Percentiles rank a stretch among this genome's conserved stretches.
Evolutionary conservation across 2,113 vertebrate species (phyloP).

Genomic region (Glareola pratincola): DNA sequence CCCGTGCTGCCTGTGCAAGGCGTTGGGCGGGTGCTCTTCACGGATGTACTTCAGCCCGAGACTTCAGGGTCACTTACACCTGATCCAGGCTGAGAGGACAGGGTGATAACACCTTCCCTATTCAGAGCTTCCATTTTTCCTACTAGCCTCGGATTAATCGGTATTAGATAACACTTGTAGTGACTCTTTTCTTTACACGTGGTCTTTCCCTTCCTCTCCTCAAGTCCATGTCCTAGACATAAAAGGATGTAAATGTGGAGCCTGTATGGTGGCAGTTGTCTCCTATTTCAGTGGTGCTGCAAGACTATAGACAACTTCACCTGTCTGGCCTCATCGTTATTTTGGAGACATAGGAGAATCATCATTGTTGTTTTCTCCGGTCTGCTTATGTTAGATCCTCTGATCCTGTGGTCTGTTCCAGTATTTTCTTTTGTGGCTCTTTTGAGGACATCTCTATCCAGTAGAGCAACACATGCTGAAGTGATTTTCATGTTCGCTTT

Average conservation of each 20-base stretch:
- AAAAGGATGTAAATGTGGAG: not conserved
- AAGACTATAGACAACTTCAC: not conserved
- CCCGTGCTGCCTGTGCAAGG: not conserved
- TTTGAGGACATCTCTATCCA: not conserved
- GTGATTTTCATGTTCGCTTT: not conserved
- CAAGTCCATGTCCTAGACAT: accelerated
- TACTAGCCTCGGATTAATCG: not conserved
- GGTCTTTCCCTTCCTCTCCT: not conserved
- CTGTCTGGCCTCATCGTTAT: not conserved
- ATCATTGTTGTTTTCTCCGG: not conserved
- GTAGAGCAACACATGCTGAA: not conserved
- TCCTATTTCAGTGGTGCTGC: not conserved
- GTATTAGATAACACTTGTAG: not conserved
- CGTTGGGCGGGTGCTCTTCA: not conserved
- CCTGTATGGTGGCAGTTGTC: not conserved
- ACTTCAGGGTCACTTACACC: not conserved
- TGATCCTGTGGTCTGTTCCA: not conserved
- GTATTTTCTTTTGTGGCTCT: not conserved
- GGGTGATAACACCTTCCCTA: not conserved
- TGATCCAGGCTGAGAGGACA: not conserved
- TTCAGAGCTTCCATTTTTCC: not conserved
- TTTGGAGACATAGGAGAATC: not conserved
- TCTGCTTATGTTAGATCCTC: not conserved
- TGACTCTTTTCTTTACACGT: not conserved
- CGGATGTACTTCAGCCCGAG: not conserved